Evolutionary conservation across 2,113 vertebrate genomes (phyloP).

Genomic region (Ammospiza caudacuta): DNA sequence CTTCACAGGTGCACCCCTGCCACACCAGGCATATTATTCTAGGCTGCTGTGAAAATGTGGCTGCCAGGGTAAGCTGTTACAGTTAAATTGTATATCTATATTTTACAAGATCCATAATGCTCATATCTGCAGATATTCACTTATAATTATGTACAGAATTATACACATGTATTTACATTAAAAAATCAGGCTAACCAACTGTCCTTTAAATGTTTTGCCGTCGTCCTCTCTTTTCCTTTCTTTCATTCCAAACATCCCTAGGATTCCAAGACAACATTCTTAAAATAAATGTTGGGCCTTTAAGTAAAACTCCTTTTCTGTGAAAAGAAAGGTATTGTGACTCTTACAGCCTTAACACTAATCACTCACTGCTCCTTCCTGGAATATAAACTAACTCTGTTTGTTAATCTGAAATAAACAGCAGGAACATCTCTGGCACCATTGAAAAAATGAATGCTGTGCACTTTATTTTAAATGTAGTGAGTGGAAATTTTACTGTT

Average conservation of each 20-base stretch:
- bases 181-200: background rate
- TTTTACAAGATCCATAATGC: background rate
- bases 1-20: conserved; percentile 45
- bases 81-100: background rate
- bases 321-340: background rate
- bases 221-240: background rate
- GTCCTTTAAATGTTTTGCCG: background rate
- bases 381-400: background rate
- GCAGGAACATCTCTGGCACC: background rate
- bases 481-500: background rate
- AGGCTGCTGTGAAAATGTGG: conserved; percentile 37
- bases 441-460: background rate
- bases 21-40: conserved; percentile 33
- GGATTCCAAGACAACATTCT: background rate
- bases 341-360: background rate
- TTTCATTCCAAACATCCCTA: background rate
- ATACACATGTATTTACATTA: background rate
- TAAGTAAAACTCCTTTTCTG: background rate
- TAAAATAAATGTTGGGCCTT: background rate
- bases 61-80: background rate
- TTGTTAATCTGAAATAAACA: background rate
- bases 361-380: background rate
- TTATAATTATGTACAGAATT: background rate
- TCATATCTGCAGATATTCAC: background rate
- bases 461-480: background rate